A percentile compares a stretch with the other conserved stretches of the same genome.
These are phyloP conservation scores for Sebastiscus albofasciatus DNA, from an alignment of 2,797 vertebrate species.

Conservation along the genomic window DNA sequence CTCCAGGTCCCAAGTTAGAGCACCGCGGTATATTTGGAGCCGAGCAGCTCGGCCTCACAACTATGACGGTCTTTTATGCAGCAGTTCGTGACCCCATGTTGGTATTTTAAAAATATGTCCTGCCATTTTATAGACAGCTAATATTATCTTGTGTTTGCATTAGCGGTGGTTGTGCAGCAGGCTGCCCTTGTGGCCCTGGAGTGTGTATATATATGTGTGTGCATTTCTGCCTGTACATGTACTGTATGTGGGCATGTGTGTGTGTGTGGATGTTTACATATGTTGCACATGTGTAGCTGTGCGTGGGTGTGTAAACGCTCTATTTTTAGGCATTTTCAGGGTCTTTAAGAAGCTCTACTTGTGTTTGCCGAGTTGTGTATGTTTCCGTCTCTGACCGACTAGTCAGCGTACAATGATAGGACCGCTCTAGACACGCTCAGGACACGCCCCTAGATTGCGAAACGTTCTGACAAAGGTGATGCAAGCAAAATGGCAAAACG, in stretches of 20 bases:
- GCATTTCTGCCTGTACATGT: constrained; percentile 40
- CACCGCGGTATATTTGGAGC: constrained; percentile 60
- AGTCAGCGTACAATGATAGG: not conserved
- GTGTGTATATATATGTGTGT: constrained; percentile 42
- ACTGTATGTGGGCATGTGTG: constrained; percentile 17
- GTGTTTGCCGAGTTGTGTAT: constrained; percentile 42
- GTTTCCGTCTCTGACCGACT: constrained; percentile 37
- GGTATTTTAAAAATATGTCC: constrained; percentile 74
- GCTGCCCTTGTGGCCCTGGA: constrained; percentile 40
- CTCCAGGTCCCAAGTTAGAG: constrained; percentile 74
- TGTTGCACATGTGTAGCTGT: constrained; percentile 17
- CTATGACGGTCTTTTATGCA: constrained; percentile 69
- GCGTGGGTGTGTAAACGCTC: constrained; percentile 26
- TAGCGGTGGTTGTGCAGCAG: constrained; percentile 55
- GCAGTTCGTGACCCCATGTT: constrained; percentile 73
- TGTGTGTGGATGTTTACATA: constrained; percentile 34
- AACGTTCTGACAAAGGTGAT: not conserved
- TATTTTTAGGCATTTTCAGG: constrained; percentile 38
- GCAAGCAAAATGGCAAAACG: not conserved
- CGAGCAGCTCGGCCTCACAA: constrained; percentile 55
- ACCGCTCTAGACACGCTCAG: not conserved
- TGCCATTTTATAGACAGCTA: constrained; percentile 69
- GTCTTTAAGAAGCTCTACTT: constrained; percentile 33
- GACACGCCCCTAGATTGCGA: not conserved
- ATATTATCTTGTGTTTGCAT: constrained; percentile 75